A percentile compares a stretch with the other conserved stretches of the same genome.
phyloP scores from a whole-genome alignment of 1,140 invertebrate species.

The Listronotus oregonensis region DNA sequence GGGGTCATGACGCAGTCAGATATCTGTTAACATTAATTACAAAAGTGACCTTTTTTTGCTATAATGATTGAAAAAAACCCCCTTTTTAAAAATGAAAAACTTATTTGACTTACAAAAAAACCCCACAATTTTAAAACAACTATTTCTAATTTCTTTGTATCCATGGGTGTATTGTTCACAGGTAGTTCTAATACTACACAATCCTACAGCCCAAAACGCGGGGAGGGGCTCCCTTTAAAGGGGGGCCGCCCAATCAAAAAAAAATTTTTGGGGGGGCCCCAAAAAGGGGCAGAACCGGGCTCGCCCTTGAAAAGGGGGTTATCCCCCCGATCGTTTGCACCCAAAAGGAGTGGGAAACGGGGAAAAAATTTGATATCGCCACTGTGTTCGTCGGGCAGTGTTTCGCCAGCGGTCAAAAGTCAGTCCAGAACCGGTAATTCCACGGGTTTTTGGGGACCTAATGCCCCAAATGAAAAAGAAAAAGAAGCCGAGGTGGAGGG shows the following conservation, averaged over 20 bases:
- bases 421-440: constrained; percentile 43
- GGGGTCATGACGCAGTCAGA: no score
- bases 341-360: constrained; percentile 65
- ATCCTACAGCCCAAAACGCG: constrained; percentile 72
- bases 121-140: no score
- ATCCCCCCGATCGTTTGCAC: constrained; percentile 81
- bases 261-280: constrained; percentile 75
- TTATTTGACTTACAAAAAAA: no score
- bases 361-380: constrained; percentile 70
- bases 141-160: not conserved
- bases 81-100: no score
- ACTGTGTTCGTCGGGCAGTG: constrained; percentile 61
- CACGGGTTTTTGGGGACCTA: constrained; percentile 55
- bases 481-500: constrained; percentile 44
- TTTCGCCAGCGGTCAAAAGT: constrained; percentile 51
- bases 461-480: constrained; percentile 43
- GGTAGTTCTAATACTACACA: constrained; percentile 80
- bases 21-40: no score
- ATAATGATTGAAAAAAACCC: no score
- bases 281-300: constrained; percentile 80
- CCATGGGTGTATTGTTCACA: not conserved
- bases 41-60: no score
- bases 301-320: constrained; percentile 86
- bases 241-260: constrained; percentile 65
- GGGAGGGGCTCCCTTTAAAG: constrained; percentile 49